These are phyloP conservation scores for Synergus gifuensis DNA, from an alignment of 2,888 invertebrate species.

Conservation along the genomic window DNA sequence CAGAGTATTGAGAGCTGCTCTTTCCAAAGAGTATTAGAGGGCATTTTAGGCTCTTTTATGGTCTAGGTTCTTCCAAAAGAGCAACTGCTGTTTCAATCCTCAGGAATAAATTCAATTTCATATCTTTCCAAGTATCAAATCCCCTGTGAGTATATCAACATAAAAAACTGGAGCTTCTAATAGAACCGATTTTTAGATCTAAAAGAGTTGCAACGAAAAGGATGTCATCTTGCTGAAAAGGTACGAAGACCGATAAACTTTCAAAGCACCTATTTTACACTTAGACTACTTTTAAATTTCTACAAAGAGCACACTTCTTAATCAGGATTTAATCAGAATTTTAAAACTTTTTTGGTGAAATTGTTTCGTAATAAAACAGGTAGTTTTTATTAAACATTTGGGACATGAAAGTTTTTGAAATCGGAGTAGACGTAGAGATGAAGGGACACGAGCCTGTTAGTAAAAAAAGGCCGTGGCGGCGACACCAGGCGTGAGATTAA, in stretches of 20 bases:
- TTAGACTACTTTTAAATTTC: too few species aligned
- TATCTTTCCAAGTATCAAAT: not conserved
- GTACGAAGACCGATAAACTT: too few species aligned
- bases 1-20: constrained; percentile 27
- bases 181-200: too few species aligned
- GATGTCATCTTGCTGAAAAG: too few species aligned
- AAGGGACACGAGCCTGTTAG: constrained; percentile 57
- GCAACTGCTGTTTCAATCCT: constrained; percentile 27
- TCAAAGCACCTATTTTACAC: too few species aligned
- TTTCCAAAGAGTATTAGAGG: constrained; percentile 37
- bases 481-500: constrained; percentile 73
- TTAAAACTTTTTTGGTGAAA: constrained; percentile 32
- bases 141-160: not conserved
- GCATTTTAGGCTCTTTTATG: constrained; percentile 39
- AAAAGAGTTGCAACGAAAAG: too few species aligned
- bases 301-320: too few species aligned
- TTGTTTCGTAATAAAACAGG: constrained; percentile 48
- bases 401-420: constrained; percentile 45
- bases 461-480: constrained; percentile 57
- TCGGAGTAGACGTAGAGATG: constrained; percentile 52
- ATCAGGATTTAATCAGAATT: too few species aligned
- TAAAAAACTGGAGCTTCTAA: too few species aligned
- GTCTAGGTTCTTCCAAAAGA: constrained; percentile 19
- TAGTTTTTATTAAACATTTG: not conserved
- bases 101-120: constrained; percentile 36